phyloP scores from a whole-genome alignment of 2,797 vertebrate genomes.

The Tarsius wallacei region DNA sequence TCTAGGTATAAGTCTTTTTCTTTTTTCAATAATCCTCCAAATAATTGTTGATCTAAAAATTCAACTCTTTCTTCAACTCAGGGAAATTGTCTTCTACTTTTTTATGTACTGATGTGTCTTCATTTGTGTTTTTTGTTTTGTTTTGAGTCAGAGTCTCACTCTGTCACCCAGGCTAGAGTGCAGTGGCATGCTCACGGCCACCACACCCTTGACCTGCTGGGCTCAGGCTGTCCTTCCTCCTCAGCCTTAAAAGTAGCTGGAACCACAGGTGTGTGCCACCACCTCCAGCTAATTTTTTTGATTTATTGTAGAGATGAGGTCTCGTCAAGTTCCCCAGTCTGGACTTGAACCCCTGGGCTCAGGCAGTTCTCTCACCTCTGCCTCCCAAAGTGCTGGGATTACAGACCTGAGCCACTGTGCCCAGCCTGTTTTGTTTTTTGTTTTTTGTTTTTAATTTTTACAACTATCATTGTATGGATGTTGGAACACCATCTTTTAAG shows the following conservation, averaged over 20 bases:
- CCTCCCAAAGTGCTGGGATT: background rate
- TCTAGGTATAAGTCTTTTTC: background rate
- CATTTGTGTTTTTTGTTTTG: background rate
- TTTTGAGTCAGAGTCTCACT: background rate
- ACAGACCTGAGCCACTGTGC: background rate
- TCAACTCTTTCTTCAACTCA: slow-evolving; percentile 24
- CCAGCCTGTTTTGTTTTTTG: background rate
- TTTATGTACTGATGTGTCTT: background rate
- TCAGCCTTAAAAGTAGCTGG: background rate
- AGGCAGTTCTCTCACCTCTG: background rate
- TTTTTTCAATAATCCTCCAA: background rate
- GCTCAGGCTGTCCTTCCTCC: background rate
- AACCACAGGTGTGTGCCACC: background rate
- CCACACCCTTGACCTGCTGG: background rate
- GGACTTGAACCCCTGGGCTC: background rate
- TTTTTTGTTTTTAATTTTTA: background rate
- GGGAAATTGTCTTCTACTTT: slow-evolving; percentile 2
- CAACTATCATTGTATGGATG: background rate
- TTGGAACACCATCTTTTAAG: background rate
- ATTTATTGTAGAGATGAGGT: background rate
- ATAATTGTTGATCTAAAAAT: slow-evolving; percentile 3
- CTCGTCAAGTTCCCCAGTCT: background rate
- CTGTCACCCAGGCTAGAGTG: background rate
- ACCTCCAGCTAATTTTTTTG: background rate
- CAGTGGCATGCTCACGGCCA: background rate